Evolutionary conservation across 2,797 vertebrate species (phyloP).

Genomic region (Phalanger gymnotis): DNA sequence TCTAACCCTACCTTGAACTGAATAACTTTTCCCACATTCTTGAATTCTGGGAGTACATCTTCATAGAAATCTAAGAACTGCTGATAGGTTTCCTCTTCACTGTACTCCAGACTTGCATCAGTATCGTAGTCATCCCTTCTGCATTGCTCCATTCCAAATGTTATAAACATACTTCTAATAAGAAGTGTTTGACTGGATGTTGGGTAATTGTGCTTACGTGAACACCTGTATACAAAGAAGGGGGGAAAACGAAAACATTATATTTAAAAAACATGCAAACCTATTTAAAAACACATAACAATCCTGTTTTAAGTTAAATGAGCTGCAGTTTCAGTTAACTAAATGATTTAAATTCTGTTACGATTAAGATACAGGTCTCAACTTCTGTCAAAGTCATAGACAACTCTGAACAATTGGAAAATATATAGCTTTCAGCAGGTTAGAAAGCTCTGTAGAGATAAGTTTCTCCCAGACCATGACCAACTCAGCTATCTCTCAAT

Average conservation of each 20-base stretch:
- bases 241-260: not conserved
- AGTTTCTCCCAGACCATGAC: conserved; percentile 42
- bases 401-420: not conserved
- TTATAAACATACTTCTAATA: conserved; percentile 94
- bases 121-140: conserved; percentile 96
- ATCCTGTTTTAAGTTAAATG: not conserved
- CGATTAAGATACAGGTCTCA: not conserved
- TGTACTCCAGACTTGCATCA: conserved; percentile 95
- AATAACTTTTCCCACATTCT: conserved; percentile 92
- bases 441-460: not conserved
- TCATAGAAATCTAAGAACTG: conserved; percentile 97
- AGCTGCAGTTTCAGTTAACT: conserved; percentile 26
- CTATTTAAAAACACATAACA: conserved; percentile 26
- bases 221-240: conserved; percentile 88
- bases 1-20: conserved; percentile 93
- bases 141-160: conserved; percentile 96
- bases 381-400: not conserved
- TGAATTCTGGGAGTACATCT: conserved; percentile 96
- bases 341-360: conserved; percentile 22
- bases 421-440: not conserved
- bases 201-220: conserved; percentile 93
- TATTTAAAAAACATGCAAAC: no score
- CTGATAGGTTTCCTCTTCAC: conserved; percentile 96
- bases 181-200: conserved; percentile 92
- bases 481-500: conserved; percentile 31